Base-by-base conservation (phyloP, 2,888 invertebrate genomes). In the Amblyjoppa proteus region DNA sequence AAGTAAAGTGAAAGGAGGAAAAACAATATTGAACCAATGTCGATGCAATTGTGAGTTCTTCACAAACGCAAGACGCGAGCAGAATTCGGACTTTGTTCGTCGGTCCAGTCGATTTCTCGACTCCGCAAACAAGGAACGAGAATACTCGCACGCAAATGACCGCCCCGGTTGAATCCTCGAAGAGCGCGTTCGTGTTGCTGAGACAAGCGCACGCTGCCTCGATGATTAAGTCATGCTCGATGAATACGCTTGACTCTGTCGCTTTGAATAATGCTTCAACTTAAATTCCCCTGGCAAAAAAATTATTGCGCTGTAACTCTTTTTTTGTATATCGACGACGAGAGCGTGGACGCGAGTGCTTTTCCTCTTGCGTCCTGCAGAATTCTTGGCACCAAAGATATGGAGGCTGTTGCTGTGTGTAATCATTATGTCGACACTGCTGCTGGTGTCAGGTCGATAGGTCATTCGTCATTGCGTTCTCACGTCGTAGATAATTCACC, bases 171-270 rank as follows among this genome's bases (percentile, higher is more conserved):
- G 28, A 58, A 25, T 58, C 25, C 28, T 28, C 0, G 28, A 58
- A 11, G 13, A 28, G 11, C 11, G 25, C 0, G 25, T 2, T 3
- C 11, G 34, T 20, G 34, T 16, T 61, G 5, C 3, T 4, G 25
- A 58, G 11, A 28, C 4, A 28, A 9, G 3, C 28, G 28, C 28
- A 28, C 11, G 28, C 28, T 7, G 25, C 13, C 64, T 38, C 13
- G 53, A 13, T 3, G 3, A 41, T 13, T 68, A 28, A 28, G 34
- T 81, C 51, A n/a, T 31, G 28, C 53, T 70, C 64, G 7, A 64
- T 25, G 79, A 53, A 79, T 75, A 75, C 45, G 74, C 53, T 83
- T 83, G 79, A 83, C 83, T 20, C 3, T 13, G 25, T 38, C 34
- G 6, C 45, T 64, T 6, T 51, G 41, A 74, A 31, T 45, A 75